A percentile compares a stretch with the other conserved stretches of the same genome.
These are phyloP conservation scores for Copsychus sechellarum DNA, from an alignment of 2,113 vertebrate genomes.

Conservation along the genomic window DNA sequence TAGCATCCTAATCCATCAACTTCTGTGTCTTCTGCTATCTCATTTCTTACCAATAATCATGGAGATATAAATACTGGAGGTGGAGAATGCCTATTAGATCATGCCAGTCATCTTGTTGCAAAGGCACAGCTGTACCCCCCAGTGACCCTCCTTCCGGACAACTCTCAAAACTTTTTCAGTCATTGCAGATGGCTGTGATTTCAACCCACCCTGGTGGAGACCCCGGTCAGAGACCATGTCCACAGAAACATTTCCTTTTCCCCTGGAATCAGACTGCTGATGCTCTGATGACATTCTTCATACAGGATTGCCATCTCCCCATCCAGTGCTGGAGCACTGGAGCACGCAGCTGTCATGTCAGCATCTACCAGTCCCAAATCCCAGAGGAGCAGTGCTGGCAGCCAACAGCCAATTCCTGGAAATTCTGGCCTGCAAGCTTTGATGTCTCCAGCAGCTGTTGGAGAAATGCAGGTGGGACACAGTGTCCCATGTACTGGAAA, in stretches of 20 bases:
- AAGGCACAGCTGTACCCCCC: neutral
- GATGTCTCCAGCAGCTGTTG: neutral
- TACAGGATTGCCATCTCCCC: neutral
- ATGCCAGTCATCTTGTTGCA: neutral
- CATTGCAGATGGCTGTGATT: accelerated
- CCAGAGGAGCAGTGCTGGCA: neutral
- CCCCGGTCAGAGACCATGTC: neutral
- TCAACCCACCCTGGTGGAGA: neutral
- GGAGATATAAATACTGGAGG: neutral
- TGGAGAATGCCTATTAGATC: neutral
- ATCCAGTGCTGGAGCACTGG: neutral
- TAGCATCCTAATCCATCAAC: neutral
- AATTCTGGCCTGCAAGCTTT: neutral
- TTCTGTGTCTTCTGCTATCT: neutral
- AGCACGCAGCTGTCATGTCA: accelerated
- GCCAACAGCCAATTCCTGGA: neutral
- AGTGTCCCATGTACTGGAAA: neutral
- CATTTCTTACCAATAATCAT: neutral
- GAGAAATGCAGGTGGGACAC: neutral
- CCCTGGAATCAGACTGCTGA: neutral
- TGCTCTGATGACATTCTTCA: neutral
- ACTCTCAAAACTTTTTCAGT: neutral
- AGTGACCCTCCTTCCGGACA: neutral
- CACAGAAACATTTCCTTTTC: neutral
- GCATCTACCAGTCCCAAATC: neutral